Conservation (phyloP, 2,797 vertebrate species). For the Acipenser ruthenus region DNA sequence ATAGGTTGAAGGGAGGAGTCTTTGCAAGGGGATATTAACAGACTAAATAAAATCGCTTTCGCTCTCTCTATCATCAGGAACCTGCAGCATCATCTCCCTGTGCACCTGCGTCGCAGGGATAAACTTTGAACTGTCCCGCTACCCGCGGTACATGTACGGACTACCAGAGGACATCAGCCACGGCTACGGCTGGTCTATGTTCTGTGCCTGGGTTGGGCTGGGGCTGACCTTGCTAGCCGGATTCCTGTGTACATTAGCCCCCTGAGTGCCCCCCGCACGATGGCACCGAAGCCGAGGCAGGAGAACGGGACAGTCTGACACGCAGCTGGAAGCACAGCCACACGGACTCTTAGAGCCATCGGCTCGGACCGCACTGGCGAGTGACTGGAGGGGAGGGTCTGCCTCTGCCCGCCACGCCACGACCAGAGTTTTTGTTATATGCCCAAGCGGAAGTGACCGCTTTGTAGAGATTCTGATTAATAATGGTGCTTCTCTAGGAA, state of each 20-base stretch:
- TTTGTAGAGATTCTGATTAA: conserved; percentile 19
- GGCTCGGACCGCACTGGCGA: no score
- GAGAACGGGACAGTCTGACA: conserved; percentile 86
- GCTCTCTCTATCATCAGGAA: conserved; percentile 56
- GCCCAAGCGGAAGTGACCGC: no score
- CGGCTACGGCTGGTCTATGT: conserved; percentile 92
- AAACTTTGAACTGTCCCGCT: conserved; percentile 85
- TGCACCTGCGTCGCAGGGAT: conserved; percentile 89
- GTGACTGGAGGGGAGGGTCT: no score
- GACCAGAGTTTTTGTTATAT: no score
- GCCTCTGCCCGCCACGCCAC: no score
- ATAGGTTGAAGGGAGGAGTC: no score
- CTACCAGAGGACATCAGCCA: conserved; percentile 90
- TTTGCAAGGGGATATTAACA: no score
- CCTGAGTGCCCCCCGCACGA: conserved; percentile 60
- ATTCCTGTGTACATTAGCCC: conserved; percentile 83
- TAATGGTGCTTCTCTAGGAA: conserved; percentile 59
- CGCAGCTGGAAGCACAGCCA: conserved; percentile 18
- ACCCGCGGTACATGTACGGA: conserved; percentile 80
- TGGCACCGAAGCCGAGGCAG: conserved; percentile 76
- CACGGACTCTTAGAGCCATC: background rate
- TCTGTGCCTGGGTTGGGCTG: conserved; percentile 85
- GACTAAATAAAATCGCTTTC: background rate
- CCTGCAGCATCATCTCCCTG: conserved; percentile 87
- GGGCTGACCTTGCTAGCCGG: conserved; percentile 83